Conservation (phyloP, 2,888 invertebrate species). For the Pheosia tremula region DNA sequence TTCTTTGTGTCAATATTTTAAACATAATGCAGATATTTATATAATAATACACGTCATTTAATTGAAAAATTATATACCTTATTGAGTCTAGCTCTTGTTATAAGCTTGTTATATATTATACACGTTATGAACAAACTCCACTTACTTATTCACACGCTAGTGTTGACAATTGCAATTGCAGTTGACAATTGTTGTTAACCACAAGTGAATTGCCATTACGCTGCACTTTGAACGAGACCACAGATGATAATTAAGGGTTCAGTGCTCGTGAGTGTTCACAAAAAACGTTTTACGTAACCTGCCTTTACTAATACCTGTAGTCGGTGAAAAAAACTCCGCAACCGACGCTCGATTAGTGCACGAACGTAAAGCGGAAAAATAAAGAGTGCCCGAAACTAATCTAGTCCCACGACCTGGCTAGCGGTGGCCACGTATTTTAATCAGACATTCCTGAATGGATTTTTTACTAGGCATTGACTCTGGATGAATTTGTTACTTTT, state of each 20-base stretch:
- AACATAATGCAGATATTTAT: too few relatives aligned
- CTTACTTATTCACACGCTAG: too few relatives aligned
- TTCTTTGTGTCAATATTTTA: too few relatives aligned
- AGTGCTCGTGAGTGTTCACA: constrained; percentile 21
- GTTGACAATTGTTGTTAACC: too few relatives aligned
- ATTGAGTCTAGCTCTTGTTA: too few relatives aligned
- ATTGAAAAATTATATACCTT: too few relatives aligned
- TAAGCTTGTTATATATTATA: too few relatives aligned
- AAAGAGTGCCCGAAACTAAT: constrained; percentile 73
- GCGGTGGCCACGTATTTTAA: constrained; percentile 68
- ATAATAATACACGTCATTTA: too few relatives aligned
- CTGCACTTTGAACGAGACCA: constrained; percentile 1
- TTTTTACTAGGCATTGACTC: constrained; percentile 55
- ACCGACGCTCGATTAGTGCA: constrained; percentile 55
- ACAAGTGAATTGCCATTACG: background rate
- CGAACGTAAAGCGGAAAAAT: constrained; percentile 66
- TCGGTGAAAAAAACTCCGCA: constrained; percentile 40
- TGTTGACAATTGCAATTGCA: too few relatives aligned
- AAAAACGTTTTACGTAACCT: constrained; percentile 23
- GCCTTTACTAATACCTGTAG: constrained; percentile 29
- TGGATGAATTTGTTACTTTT: constrained; percentile 52
- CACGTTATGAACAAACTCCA: too few relatives aligned
- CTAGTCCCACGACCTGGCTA: constrained; percentile 66
- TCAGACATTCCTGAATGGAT: constrained; percentile 74
- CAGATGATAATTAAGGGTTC: constrained; percentile 7